Conservation (phyloP, 2,797 vertebrate species). For the Liasis olivaceus region DNA sequence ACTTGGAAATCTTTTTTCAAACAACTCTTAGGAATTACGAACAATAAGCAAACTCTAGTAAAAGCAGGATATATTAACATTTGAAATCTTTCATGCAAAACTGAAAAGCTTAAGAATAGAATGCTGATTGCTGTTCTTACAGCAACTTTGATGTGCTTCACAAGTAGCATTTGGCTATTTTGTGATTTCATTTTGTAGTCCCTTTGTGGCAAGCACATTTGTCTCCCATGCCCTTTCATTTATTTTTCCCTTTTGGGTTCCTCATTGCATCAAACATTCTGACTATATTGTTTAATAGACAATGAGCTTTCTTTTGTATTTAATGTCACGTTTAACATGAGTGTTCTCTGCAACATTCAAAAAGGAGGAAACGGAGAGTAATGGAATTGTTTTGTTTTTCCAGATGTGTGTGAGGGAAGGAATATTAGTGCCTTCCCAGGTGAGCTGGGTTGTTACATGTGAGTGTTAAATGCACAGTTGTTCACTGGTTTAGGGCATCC, state of each 20-base stretch:
- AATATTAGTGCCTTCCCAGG: not conserved
- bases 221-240: not conserved
- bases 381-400: not conserved
- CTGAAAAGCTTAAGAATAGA: not conserved
- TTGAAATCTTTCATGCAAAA: not conserved
- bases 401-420: not conserved
- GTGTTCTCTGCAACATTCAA: not conserved
- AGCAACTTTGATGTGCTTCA: not conserved
- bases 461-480: not conserved
- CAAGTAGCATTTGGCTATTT: not conserved
- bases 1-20: not conserved
- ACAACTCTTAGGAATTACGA: not conserved
- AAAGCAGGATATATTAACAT: not conserved
- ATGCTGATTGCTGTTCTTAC: not conserved
- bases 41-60: not conserved
- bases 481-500: not conserved
- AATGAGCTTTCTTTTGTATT: conserved; percentile 13
- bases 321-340: conserved; percentile 9
- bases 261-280: not conserved
- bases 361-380: not conserved
- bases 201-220: not conserved
- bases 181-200: not conserved
- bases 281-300: not conserved
- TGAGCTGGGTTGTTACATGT: not conserved
- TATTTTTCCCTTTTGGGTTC: not conserved